Base-by-base conservation (phyloP, 2,888 invertebrate genomes). In the Ditula angustiorana region DNA sequence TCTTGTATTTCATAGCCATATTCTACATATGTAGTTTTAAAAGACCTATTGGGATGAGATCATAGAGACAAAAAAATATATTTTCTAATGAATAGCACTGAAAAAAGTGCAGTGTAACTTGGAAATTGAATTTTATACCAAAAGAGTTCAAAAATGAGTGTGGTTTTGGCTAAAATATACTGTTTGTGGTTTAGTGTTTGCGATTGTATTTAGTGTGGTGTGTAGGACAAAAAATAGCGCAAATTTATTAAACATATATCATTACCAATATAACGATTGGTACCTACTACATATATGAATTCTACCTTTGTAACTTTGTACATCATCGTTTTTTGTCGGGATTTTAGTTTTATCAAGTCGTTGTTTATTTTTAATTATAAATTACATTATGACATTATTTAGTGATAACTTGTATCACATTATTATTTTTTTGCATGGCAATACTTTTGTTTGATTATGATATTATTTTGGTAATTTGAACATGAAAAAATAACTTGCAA, bases 401-500 rank as follows among this genome's bases (percentile, higher is more conserved):
- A 19, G 2, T 50, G 5, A 30, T 30, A n/a, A 24, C 30, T 11
- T 26, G 26, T 26, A n/a, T 10, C 13, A 30, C 30, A 11, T 16
- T 21, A 5, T 47, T 19, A 41, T 50, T 41, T 19, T 63, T 44
- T 53, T 53, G 46, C 35, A 53, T 59, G 21, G 16, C 44, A 52
- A 64, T 59, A 28, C 3, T 58, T 56, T 7, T 26, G 10, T 13
- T 44, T 24, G 35, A 33, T 64, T 53, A 26, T 59, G 35, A 63
- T 57, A 63, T 57, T 62, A 33, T 21, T 41, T 23, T 57, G 21
- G 53, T 53, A 33, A 63, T 13, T 44, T 63, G 24, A 30, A 63
- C 57, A 30, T 56, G 28, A 21, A 56, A 49, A 21, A 23, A 46
- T 24, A 26, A 21, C 35, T 52, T 41, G 50, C 13, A 46, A 35